Evolutionary conservation across 2,113 vertebrate species (phyloP), one percentile per base, ranked within the genome.

Genomic region (Leptobrachium ailaonicum): DNA sequence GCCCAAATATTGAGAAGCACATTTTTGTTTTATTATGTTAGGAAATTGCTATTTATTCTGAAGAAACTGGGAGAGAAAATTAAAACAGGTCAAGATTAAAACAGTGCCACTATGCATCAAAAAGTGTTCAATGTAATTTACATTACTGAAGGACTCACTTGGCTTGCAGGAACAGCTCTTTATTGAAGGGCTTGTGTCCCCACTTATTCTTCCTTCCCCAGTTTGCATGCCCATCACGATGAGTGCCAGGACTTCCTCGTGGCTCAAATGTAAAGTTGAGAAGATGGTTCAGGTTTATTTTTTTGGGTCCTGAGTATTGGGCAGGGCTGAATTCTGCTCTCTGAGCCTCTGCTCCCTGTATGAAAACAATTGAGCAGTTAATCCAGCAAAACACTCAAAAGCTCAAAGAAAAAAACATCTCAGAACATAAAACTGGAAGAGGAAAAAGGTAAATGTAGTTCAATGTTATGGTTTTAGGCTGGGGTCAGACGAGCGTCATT

Each of bases 251-350:
- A 32, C 93, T 95, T 83, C 96, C 97, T 80, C 98, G 95, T 63
- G 97, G 98, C 87, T 99, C 98, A 94, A 98, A 99, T 41, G 97
- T 97, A 84, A 99, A 99, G 89, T 99, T 99, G 87, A 99, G 84
- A 90, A 99, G 92, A 91, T 99, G 98, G 91, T 99, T 99, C 86
- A 99, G 85, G 85, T 93, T 99, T 87, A 99, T 96, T 91, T 99
- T 99, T 92, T 96, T 99, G 82, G 96, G 97, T 91, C 98, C 98
- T 92, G 96, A 93, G 89, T 95, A 96, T 0, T 99, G 96, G 95
- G 97, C 98, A 95, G 98, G 95, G 94, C 97, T 97, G 89, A 98
- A 98, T 92, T 99, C 97, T 85, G 97, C 96, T 96, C 96, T 94
- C 84, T 90, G 95, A 84, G 92, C 94, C 92, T 99, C 97, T 94